phyloP scores from a whole-genome alignment of 37 sponge, comb jelly and placozoan genomes.

The Geodia barretti region DNA sequence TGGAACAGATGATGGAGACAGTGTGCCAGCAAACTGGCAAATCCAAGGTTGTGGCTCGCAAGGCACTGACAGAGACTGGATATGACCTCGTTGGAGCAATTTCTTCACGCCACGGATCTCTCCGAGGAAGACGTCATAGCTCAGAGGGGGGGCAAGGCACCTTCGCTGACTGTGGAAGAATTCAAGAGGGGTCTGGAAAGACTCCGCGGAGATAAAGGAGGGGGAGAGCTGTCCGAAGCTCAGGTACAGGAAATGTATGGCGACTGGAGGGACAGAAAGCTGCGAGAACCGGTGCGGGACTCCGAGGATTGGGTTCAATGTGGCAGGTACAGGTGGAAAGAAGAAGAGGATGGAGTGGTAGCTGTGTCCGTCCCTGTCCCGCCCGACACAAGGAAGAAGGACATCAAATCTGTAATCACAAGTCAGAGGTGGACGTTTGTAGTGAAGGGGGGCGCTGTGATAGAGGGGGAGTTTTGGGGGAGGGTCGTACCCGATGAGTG shows the following conservation, averaged over 20 bases:
- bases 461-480: conserved; percentile 11
- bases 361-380: conserved; percentile 35
- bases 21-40: not conserved
- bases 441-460: conserved; percentile 11
- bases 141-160: not conserved
- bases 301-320: conserved; percentile 2
- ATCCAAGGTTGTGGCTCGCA: not conserved
- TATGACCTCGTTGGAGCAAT: conserved; percentile 1
- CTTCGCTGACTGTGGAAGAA: conserved; percentile 8
- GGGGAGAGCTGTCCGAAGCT: too few relatives aligned
- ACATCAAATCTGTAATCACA: conserved; percentile 13
- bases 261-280: conserved; percentile 18
- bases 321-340: conserved; percentile 33
- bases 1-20: not conserved
- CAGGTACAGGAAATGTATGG: conserved; percentile 19
- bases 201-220: too few relatives aligned
- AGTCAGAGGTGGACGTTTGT: conserved; percentile 35
- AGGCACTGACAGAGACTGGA: not conserved
- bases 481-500: conserved; percentile 37
- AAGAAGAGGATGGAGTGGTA: conserved; percentile 33
- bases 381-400: conserved; percentile 18
- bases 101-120: not conserved
- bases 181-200: conserved; percentile 22
- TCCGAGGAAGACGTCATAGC: not conserved
- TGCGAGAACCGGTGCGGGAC: conserved; percentile 9